These are phyloP conservation scores for Centruroides vittatus DNA, from an alignment of 1,140 invertebrate species.

Conservation along the genomic window DNA sequence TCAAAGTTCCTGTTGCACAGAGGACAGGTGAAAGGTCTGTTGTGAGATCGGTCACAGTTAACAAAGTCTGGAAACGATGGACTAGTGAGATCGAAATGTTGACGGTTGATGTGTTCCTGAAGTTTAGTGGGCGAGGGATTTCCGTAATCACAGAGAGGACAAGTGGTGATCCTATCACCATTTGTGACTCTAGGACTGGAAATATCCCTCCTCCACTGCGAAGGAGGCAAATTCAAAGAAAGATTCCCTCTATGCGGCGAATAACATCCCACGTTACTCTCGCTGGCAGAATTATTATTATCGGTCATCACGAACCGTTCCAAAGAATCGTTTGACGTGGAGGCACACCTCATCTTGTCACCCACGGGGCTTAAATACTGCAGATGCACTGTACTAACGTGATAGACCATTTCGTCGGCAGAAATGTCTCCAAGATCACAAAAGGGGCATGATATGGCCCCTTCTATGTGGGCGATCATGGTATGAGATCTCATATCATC, in stretches of 20 bases:
- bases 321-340: conserved; percentile 30
- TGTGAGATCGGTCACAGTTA: conserved; percentile 15
- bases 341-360: conserved; percentile 38
- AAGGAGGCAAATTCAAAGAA: conserved; percentile 40
- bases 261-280: conserved; percentile 18
- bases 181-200: conserved; percentile 3
- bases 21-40: conserved; percentile 44
- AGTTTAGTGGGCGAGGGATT: conserved; percentile 54
- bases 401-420: conserved; percentile 53
- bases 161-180: conserved; percentile 30
- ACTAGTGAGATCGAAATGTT: conserved; percentile 69
- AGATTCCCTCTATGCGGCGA: conserved; percentile 45
- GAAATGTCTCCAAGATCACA: conserved; percentile 56
- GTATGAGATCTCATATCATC: conserved; percentile 64
- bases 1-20: conserved; percentile 54
- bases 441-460: conserved; percentile 59
- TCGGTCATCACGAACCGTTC: conserved; percentile 7
- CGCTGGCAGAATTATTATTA: conserved; percentile 6
- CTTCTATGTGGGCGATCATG: conserved; percentile 55
- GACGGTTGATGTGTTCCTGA: conserved; percentile 67
- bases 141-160: conserved; percentile 63
- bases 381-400: conserved; percentile 63
- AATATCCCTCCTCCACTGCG: conserved; percentile 17
- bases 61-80: conserved; percentile 42
- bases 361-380: conserved; percentile 52